These are phyloP conservation scores for Fistularia commersonii DNA, from an alignment of 2,797 vertebrate genomes.

Conservation along the genomic window DNA sequence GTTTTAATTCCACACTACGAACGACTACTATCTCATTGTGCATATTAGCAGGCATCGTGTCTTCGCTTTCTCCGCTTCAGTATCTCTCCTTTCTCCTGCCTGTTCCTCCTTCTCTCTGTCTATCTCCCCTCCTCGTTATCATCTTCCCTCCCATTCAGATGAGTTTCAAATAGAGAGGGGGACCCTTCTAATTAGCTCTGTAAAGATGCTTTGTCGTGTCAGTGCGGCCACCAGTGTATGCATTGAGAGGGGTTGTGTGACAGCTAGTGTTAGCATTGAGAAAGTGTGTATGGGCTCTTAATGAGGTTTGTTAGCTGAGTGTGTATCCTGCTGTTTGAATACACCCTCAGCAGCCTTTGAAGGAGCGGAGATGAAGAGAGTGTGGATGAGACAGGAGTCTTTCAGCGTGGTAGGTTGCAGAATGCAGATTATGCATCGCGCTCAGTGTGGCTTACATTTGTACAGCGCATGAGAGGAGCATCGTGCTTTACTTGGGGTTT, in stretches of 20 bases:
- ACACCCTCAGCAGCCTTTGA: conserved; percentile 68
- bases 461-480: conserved; percentile 47
- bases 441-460: conserved; percentile 50
- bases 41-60: conserved; percentile 38
- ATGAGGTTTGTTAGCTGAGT: conserved; percentile 74
- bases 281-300: conserved; percentile 68
- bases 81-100: conserved; percentile 32
- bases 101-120: conserved; percentile 45
- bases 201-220: conserved; percentile 72
- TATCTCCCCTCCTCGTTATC: conserved; percentile 51
- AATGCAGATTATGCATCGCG: conserved; percentile 71
- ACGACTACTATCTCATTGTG: conserved; percentile 42
- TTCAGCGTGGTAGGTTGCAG: conserved; percentile 52
- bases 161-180: conserved; percentile 66
- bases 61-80: conserved; percentile 24
- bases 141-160: conserved; percentile 70
- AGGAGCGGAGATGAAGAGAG: conserved; percentile 64
- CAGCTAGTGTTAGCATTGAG: conserved; percentile 73
- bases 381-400: conserved; percentile 45
- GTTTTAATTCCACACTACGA: conserved; percentile 55
- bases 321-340: conserved; percentile 73
- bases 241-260: conserved; percentile 70
- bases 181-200: conserved; percentile 79
- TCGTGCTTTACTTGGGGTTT: conserved; percentile 24
- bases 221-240: conserved; percentile 67